A percentile compares a stretch with the other conserved stretches of the same genome.
phyloP scores from a whole-genome alignment of 2,113 vertebrate species.

The Macrotis lagotis region DNA sequence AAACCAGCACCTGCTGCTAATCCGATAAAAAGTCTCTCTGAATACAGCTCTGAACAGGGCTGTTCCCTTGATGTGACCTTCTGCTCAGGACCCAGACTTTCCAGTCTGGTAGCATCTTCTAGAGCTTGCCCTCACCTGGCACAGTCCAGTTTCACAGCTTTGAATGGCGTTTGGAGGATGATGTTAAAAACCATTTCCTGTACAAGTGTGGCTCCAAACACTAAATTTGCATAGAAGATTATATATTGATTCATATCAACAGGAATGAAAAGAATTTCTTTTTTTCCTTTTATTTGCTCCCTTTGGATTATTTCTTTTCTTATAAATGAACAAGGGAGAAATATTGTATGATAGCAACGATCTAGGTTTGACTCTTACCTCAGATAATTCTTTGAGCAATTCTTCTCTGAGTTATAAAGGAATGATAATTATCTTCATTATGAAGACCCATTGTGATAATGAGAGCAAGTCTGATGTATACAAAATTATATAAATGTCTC shows the following conservation, averaged over 20 bases:
- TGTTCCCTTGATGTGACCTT: not conserved
- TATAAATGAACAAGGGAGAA: conserved; percentile 39
- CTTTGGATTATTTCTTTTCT: conserved; percentile 11
- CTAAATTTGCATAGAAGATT: not conserved
- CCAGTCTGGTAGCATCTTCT: not conserved
- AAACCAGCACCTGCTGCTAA: not conserved
- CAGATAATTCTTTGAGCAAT: not conserved
- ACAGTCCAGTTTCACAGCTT: not conserved
- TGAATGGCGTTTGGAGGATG: not conserved
- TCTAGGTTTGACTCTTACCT: not conserved
- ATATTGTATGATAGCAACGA: not conserved
- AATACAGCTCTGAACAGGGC: not conserved
- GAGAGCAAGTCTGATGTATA: not conserved
- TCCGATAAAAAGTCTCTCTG: not conserved
- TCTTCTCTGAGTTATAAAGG: not conserved
- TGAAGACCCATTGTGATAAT: not conserved
- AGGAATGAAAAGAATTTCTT: not conserved
- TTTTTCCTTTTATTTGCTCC: conserved; percentile 25
- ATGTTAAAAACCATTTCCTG: not conserved
- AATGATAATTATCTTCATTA: not conserved
- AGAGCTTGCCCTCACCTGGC: not conserved
- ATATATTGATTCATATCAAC: not conserved
- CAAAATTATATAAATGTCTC: not conserved
- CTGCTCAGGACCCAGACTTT: not conserved
- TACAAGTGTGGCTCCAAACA: not conserved